Conservation (phyloP, 2,797 vertebrate genomes). For the Sebastes hopkinsi region DNA sequence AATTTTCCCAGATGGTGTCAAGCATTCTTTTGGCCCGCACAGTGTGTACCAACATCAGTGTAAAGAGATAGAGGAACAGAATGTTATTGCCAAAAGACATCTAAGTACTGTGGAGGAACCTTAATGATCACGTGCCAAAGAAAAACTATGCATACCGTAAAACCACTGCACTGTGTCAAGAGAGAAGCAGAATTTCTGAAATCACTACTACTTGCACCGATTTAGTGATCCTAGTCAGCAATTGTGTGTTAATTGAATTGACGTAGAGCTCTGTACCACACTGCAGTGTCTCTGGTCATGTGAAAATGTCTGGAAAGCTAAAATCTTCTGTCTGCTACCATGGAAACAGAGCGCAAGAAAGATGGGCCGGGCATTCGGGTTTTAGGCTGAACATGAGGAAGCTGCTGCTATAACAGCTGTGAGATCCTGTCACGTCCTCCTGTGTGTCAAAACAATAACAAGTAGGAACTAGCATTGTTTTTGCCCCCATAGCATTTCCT, state of each 20-base stretch:
- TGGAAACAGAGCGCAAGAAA: conserved; percentile 59
- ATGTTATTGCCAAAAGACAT: neutral
- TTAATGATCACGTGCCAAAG: neutral
- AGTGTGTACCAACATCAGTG: neutral
- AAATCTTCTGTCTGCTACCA: conserved; percentile 63
- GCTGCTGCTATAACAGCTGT: conserved; percentile 36
- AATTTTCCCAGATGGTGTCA: neutral
- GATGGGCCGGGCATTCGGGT: neutral
- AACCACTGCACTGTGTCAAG: neutral
- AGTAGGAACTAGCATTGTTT: conserved; percentile 7
- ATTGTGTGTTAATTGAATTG: neutral
- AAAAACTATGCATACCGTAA: neutral
- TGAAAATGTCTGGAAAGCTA: conserved; percentile 15
- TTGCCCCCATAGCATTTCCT: conserved; percentile 10
- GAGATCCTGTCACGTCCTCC: conserved; percentile 51
- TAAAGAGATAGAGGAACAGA: neutral
- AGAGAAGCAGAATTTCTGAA: neutral
- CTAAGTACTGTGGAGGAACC: neutral
- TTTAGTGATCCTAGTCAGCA: neutral
- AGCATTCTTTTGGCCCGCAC: neutral
- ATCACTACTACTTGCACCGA: neutral
- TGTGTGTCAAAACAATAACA: conserved; percentile 33
- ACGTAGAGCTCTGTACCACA: conserved; percentile 1
- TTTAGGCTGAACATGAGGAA: conserved; percentile 18
- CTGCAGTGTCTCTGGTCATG: neutral